Evolutionary conservation across 2,797 vertebrate genomes (phyloP), one percentile per base, ranked within the genome.

Genomic region (Onychomys leucogaster): DNA sequence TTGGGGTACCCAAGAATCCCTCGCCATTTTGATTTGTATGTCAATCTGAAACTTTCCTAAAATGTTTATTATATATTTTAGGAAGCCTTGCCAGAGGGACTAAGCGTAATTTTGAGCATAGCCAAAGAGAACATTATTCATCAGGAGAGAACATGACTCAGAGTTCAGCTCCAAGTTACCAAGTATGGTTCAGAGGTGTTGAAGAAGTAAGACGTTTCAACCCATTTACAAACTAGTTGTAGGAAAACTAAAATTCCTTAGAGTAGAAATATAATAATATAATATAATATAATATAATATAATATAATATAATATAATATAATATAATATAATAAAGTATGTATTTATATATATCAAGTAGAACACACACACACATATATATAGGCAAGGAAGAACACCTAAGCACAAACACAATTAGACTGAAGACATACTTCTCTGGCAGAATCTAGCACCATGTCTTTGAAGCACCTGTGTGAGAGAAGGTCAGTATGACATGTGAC

Each of bases 81-180:
- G n/a, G 25, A 73, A 94, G 25, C 32, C 46, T 87, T 16, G 29
- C 12, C 76, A 41, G 37, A 59, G 90, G 34, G 52, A 77, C 52
- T 95, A 75, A 93, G 67, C 5, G 88, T 83, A 83, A 10, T 11
- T 46, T 94, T 75, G 27, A 63, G 32, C 1, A 83, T 34, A 82
- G n/a, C 21, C 85, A 52, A 92, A 92, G n/a, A 86, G 17, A 71
- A 13, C 49, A 25, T 81, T 90, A 80, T 41, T 91, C 69, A 25
- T 75, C 6, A 61, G 25, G 23, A 88, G 69, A 87, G 87, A 7
- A 93, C 29, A 71, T 49, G 49, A 63, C 71, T 80, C 71, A 80
- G 46, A 94, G 61, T 91, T 89, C 78, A 95, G 49, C 57, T 94
- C 63, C 84, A 61, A 32, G 34, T 83, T 52, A 81, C 23, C 17